Conservation (phyloP, 2,888 invertebrate species). For the Plagodis pulveraria region DNA sequence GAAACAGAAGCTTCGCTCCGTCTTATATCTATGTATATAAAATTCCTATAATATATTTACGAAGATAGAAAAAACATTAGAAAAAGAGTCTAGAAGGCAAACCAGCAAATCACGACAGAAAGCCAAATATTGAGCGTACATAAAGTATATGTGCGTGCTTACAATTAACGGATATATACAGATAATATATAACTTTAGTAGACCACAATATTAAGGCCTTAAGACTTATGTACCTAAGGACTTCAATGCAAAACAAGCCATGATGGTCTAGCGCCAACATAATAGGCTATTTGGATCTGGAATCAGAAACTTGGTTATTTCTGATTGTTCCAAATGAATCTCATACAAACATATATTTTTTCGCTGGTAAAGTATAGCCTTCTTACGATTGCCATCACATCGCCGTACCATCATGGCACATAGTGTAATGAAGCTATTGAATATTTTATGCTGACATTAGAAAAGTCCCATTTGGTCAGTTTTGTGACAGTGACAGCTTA, state of each 20-base stretch:
- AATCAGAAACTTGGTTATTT: too few species aligned
- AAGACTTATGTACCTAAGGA: conserved; percentile 24
- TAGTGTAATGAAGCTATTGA: conserved; percentile 1
- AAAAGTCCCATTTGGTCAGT: conserved; percentile 5
- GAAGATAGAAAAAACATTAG: conserved; percentile 63
- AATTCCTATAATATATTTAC: conserved; percentile 53
- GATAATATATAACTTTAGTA: conserved; percentile 44
- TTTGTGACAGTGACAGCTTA: background rate
- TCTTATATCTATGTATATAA: conserved; percentile 64
- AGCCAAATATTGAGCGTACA: conserved; percentile 67
- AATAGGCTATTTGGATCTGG: too few species aligned
- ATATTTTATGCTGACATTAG: background rate
- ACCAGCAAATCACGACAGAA: conserved; percentile 78
- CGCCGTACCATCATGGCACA: too few species aligned
- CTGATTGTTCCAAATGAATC: too few species aligned
- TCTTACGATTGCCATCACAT: too few species aligned
- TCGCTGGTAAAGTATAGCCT: too few species aligned
- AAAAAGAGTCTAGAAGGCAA: conserved; percentile 75
- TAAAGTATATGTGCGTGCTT: conserved; percentile 69
- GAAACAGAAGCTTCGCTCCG: conserved; percentile 74
- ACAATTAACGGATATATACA: conserved; percentile 52
- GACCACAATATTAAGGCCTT: conserved; percentile 58
- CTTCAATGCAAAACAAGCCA: background rate
- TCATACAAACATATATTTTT: too few species aligned
- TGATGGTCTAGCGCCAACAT: background rate